Conservation (phyloP, 2,797 vertebrate genomes). For the Furcifer pardalis region DNA sequence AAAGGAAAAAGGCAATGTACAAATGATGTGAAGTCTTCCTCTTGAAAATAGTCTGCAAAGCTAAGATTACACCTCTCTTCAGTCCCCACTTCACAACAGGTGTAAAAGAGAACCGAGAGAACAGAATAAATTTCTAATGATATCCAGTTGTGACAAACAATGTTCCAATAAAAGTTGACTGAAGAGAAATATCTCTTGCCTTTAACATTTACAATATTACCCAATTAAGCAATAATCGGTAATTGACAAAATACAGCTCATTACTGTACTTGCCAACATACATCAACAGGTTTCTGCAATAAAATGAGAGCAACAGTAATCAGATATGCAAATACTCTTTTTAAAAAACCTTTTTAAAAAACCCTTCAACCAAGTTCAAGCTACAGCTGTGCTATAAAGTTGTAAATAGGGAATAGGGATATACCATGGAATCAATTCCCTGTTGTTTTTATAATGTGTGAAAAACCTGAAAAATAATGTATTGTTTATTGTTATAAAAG, state of each 20-base stretch:
- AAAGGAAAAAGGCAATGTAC: constrained; percentile 77
- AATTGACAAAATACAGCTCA: constrained; percentile 37
- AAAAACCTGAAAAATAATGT: no score
- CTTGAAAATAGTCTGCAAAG: constrained; percentile 62
- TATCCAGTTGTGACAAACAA: constrained; percentile 34
- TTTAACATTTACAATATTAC: constrained; percentile 44
- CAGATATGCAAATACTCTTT: background rate
- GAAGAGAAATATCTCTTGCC: constrained; percentile 51
- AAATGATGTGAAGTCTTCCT: constrained; percentile 70
- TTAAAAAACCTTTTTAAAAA: background rate
- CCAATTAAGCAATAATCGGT: background rate
- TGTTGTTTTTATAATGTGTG: background rate
- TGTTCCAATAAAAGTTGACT: constrained; percentile 37
- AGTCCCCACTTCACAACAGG: constrained; percentile 4
- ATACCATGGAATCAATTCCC: no score
- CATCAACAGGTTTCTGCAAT: background rate
- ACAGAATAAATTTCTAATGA: constrained; percentile 17
- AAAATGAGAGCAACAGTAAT: background rate
- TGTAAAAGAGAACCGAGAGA: no score
- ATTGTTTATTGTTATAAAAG: background rate
- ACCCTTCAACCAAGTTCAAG: background rate
- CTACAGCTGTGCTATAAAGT: background rate
- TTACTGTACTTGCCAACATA: background rate
- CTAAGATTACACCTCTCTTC: constrained; percentile 49
- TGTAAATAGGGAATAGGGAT: background rate